A percentile compares a stretch with the other conserved stretches of the same genome.
Evolutionary conservation across 2,888 invertebrate genomes (phyloP).

Genomic region (Orchesellides sinensis): DNA sequence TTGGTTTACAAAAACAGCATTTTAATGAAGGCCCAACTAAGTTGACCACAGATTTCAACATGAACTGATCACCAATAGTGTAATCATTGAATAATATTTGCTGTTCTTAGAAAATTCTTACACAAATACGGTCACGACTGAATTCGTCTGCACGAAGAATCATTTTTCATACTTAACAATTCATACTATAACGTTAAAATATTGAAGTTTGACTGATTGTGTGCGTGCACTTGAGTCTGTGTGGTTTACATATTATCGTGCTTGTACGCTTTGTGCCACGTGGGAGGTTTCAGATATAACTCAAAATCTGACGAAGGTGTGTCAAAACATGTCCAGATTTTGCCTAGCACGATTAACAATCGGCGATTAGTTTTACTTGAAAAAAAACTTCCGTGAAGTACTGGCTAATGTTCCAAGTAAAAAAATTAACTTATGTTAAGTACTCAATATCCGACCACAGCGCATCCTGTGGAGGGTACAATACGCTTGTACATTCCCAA

Average conservation of each 20-base stretch:
- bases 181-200: background rate
- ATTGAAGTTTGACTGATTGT: constrained; percentile 65
- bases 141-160: constrained; percentile 34
- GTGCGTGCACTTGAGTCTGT: constrained; percentile 55
- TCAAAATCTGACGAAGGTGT: constrained; percentile 56
- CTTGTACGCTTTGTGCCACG: constrained; percentile 51
- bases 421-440: background rate
- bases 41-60: constrained; percentile 33
- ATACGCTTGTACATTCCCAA: background rate
- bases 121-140: constrained; percentile 45
- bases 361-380: constrained; percentile 30
- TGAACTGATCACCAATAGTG: background rate
- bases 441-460: background rate
- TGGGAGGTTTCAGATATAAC: constrained; percentile 60
- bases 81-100: background rate
- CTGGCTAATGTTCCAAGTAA: background rate
- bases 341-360: constrained; percentile 41
- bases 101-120: background rate
- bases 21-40: no score
- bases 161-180: constrained; percentile 43
- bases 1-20: no score
- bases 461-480: background rate
- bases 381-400: constrained; percentile 37
- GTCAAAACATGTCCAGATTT: constrained; percentile 66
- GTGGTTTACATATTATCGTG: constrained; percentile 36